A percentile compares a stretch with the other conserved stretches of the same genome.
Evolutionary conservation across 2,797 vertebrate species (phyloP).

Genomic region (Alauda arvensis): DNA sequence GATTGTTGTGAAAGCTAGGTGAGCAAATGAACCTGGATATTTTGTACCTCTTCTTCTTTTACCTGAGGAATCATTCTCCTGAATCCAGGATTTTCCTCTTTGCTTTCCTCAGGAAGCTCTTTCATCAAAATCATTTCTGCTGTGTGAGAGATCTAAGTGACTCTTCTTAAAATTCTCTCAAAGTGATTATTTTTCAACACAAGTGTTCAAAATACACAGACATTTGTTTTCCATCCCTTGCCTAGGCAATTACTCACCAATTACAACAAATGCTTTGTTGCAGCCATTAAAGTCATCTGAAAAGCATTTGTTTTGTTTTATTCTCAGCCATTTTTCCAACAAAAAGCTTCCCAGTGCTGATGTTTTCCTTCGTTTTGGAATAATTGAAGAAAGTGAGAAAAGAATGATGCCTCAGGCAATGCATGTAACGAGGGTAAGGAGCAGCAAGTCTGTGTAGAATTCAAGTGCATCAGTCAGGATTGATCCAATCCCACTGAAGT

Average conservation of each 20-base stretch:
- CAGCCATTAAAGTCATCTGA: not conserved
- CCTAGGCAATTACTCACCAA: not conserved
- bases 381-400: constrained; percentile 66
- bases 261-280: not conserved
- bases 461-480: not conserved
- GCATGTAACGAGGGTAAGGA: constrained; percentile 66
- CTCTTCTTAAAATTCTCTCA: not conserved
- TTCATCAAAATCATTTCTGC: not conserved
- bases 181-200: not conserved
- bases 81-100: not conserved
- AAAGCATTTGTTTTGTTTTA: not conserved
- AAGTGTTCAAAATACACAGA: not conserved
- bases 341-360: constrained; percentile 73
- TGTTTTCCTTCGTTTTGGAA: constrained; percentile 82
- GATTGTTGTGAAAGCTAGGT: constrained; percentile 85
- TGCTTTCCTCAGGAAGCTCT: not conserved
- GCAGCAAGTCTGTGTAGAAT: not conserved
- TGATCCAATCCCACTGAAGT: not conserved
- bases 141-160: not conserved
- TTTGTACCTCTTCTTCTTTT: not conserved
- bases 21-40: constrained; percentile 15
- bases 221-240: not conserved
- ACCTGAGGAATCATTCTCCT: not conserved
- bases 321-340: constrained; percentile 83
- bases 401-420: constrained; percentile 80